Evolutionary conservation across 2,888 invertebrate genomes (phyloP), one percentile per base, ranked within the genome.

Genomic region (Gastracanthus pulcherrimus): DNA sequence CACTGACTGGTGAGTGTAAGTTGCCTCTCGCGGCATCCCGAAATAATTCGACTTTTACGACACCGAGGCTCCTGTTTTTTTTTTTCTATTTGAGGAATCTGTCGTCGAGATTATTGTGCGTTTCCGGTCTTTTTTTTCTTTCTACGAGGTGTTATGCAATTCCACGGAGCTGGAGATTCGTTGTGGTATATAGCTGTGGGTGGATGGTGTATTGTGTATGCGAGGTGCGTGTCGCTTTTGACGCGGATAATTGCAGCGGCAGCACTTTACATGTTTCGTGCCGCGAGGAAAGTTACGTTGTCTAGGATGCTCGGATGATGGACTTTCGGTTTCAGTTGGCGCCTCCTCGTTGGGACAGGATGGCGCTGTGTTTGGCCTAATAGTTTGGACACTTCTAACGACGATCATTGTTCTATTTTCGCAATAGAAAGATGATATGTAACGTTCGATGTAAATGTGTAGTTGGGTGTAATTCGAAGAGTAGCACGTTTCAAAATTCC

Each of bases 41-140:
- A 81, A 83, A 83, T 83, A 83, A 83, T 81, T 81, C 38, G 74
- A 64, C 77, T 76, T 83, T 80, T 80, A 76, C 81, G 76, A 79
- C 79, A 82, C 23, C 19, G 58, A 13, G 16, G 13, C 29, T 2
- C 29, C 3, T 23, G 13, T 55, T 13, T 13, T 5, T 58, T 13
- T 58, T 4, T 3, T 19, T 23, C 7, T 55, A 4, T n/a, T n/a
- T 51, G 1, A 6, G 16, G n/a, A 11, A 2, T n/a, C 19, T 11
- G 11, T 11, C 38, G 23, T 3, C 4, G 36, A 51, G 7, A 13
- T 29, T 51, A 38, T 48, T 62, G 38, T 7, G 19, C 41, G 48
- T 48, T 78, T 78, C 78, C 78, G 78, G 71, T 78, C 38, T 72
- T 64, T 71, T 71, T 77, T 11, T 45, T 13, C 5, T 45, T 13